Percentiles rank a stretch among this genome's conserved stretches.
phyloP scores from a whole-genome alignment of 2,113 vertebrate genomes.

The Myrmecophaga tridactyla region DNA sequence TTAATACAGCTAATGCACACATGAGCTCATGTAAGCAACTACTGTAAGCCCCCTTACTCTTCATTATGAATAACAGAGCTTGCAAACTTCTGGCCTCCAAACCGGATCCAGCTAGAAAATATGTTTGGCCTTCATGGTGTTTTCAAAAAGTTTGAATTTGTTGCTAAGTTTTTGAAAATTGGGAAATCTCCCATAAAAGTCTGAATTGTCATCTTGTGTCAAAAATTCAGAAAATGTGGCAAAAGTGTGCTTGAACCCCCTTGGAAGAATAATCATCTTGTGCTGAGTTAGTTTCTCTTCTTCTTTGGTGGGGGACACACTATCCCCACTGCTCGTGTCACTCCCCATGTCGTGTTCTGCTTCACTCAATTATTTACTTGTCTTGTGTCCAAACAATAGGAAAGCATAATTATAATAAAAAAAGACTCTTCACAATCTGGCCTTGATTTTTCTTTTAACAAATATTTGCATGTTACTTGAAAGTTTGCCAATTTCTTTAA shows the following conservation, averaged over 20 bases:
- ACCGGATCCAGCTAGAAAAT: neutral
- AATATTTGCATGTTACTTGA: neutral
- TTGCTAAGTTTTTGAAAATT: neutral
- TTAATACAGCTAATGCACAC: neutral
- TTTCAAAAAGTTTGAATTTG: neutral
- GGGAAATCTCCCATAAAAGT: neutral
- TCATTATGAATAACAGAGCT: neutral
- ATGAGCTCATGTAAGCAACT: neutral
- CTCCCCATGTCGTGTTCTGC: too few relatives aligned
- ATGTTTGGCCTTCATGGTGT: too few relatives aligned
- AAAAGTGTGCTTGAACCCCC: neutral
- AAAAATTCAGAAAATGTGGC: neutral
- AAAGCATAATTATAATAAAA: neutral
- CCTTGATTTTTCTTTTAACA: too few relatives aligned
- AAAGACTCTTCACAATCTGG: neutral
- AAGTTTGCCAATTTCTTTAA: too few relatives aligned
- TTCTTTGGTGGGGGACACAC: neutral
- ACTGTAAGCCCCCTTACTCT: too few relatives aligned
- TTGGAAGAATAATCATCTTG: neutral
- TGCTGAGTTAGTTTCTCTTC: neutral
- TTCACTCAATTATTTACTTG: neutral
- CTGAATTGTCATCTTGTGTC: neutral
- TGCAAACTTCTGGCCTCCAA: neutral
- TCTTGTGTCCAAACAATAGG: neutral
- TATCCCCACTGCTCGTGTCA: rapidly evolving